Base-by-base conservation (phyloP, 2,113 vertebrate species). In the Passer montanus region DNA sequence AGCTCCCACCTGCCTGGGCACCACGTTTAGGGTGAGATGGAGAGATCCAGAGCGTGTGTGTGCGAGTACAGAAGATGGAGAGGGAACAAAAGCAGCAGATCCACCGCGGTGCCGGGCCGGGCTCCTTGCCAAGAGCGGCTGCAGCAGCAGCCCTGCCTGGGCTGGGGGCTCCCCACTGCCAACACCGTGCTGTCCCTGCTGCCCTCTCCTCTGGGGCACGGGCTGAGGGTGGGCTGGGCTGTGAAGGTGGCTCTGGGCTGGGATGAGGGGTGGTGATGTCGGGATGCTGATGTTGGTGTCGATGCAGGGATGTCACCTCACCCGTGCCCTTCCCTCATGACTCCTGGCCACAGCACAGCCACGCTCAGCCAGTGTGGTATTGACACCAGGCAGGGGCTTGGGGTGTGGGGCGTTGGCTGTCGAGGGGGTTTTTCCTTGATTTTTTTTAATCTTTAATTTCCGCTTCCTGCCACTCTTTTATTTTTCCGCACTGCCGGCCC, bases 291-390 rank as follows among this genome's bases (percentile, higher is more conserved):
- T 41, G 35, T 21, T 26, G 59, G 11, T 21, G 63, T 27, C 3
- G 4, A 19, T 19, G 64, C 13, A 2, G 28, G 18, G 9, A 19
- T 41, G 50, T 77, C 31, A 7, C 35, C 62, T 81, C 33, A 3
- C 56, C 81, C 6, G 3, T 0, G 24, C 70, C 93, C 90, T 75
- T 83, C 89, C 60, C 77, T 23, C 24, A 83, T 91, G 89, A 93
- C 94, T 89, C 39, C n/a, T 86, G 87, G 94, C 82, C 90, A 63
- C 95, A 90, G 91, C 86, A n/a, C 97, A 91, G 96, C 96, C 96
- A 63, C 67, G 93, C 96, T 96, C 97, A 97, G 97, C 97, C 95
- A 97, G 94, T 66, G 97, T 98, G 97, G 98, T 98, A 98, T 98
- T 98, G 97, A 97, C 96, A 95, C 97, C 96, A 98, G 98, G 97